Percentiles rank a stretch among this genome's conserved stretches.
Conservation (phyloP, 1,140 invertebrate species). For the Dolichoris vasculosae region DNA sequence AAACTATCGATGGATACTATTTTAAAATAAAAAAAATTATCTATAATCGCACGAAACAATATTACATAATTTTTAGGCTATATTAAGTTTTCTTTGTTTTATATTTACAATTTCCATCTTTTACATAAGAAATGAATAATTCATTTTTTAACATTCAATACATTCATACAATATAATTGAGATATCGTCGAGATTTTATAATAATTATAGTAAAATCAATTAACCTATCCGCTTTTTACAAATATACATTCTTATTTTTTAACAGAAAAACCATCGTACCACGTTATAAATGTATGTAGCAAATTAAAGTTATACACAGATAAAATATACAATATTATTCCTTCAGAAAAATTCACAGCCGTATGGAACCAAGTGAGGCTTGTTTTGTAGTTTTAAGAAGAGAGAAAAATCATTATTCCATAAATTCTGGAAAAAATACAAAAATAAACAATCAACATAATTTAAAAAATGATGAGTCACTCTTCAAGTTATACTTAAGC, state of each 20-base stretch:
- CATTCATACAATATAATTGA: conserved; percentile 38
- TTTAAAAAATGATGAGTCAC: neutral
- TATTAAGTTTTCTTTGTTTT: conserved; percentile 32
- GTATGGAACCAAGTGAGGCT: conserved; percentile 63
- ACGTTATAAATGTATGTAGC: conserved; percentile 32
- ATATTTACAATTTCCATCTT: conserved; percentile 44
- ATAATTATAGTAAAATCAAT: conserved; percentile 37
- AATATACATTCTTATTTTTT: conserved; percentile 27
- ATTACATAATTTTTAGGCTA: conserved; percentile 12
- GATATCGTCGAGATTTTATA: conserved; percentile 24
- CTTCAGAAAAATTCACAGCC: conserved; percentile 71
- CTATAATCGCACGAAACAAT: conserved; percentile 24
- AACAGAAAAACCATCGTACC: conserved; percentile 29
- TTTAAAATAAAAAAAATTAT: conserved; percentile 30
- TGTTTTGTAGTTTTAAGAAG: conserved; percentile 17
- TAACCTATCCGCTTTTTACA: conserved; percentile 20
- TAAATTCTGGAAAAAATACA: conserved; percentile 9
- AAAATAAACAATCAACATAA: neutral
- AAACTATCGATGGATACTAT: conserved; percentile 22
- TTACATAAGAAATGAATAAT: conserved; percentile 23
- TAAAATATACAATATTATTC: conserved; percentile 67
- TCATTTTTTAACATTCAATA: neutral
- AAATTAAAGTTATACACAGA: conserved; percentile 52
- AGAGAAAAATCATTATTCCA: neutral
- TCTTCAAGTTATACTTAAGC: neutral